These are phyloP conservation scores for Choristoneura rosaceana DNA, from an alignment of 2,888 invertebrate genomes.

Conservation along the genomic window DNA sequence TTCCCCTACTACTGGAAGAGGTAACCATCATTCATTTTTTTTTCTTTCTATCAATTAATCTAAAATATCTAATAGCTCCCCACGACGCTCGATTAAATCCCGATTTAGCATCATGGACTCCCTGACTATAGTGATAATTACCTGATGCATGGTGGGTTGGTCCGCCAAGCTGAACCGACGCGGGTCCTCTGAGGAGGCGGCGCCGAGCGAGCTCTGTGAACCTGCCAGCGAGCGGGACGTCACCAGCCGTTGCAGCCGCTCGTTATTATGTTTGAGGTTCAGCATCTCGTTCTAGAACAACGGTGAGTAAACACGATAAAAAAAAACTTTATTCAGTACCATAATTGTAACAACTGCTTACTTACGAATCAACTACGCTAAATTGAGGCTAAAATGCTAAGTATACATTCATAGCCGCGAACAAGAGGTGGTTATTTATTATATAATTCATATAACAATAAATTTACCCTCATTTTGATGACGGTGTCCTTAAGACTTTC, in stretches of 20 bases:
- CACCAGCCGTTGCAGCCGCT: constrained; percentile 95
- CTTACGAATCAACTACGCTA: too few relatives aligned
- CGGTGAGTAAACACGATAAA: not conserved
- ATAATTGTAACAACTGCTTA: too few relatives aligned
- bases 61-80: too few relatives aligned
- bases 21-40: too few relatives aligned
- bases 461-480: constrained; percentile 96
- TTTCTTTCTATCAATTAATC: too few relatives aligned
- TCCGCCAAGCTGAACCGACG: constrained; percentile 87
- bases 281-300: constrained; percentile 95
- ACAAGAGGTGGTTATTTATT: not conserved
- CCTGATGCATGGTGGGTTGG: constrained; percentile 81
- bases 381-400: too few relatives aligned
- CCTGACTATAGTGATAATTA: constrained; percentile 43
- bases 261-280: constrained; percentile 98
- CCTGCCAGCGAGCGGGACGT: constrained; percentile 87
- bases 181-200: constrained; percentile 82
- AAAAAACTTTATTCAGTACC: too few relatives aligned
- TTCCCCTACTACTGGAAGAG: too few relatives aligned
- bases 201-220: constrained; percentile 86
- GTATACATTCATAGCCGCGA: not conserved
- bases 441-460: not conserved
- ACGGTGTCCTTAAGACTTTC: constrained; percentile 98
- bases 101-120: too few relatives aligned
- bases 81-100: too few relatives aligned